Evolutionary conservation across 2,797 vertebrate genomes (phyloP), one percentile per base, ranked within the genome.

Genomic region (Dermochelys coriacea): DNA sequence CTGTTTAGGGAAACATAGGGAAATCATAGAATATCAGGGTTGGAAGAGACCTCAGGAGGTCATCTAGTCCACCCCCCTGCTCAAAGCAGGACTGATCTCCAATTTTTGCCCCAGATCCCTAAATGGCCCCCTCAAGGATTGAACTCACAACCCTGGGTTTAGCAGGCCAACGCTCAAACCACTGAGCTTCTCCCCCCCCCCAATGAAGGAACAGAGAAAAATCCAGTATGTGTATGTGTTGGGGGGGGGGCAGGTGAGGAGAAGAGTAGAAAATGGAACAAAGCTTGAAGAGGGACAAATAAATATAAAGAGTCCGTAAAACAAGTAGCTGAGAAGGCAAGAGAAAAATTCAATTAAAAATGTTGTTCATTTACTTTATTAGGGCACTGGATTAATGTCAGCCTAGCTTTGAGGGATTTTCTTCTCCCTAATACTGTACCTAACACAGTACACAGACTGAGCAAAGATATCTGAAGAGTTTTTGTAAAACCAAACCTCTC

Each of bases 271-370:
- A 90, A 59, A 81, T 41, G 27, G 18, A 71, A 75, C 23, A 54
- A 54, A 75, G 68, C 21, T 8, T 52, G 82, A 34, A 49, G 19
- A n/a, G 89, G 82, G 80, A 27, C 45, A 95, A 93, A 88, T 61
- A 89, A 92, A 94, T 93, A 92, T 88, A 91, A 91, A 95, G 47
- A 80, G 80, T 85, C 37, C 91, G 7, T 64, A 94, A 93, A 96
- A 89, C 52, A 5, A 59, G 45, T 87, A 77, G 45, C 64, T 75
- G 37, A 90, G 78, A 91, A 84, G 23, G n/a, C 61, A 71, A 68
- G 31, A 31, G 91, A 95, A 94, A 77, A 85, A 80, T 82, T 57
- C 75, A 91, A 91, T 94, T 92, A 21, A 55, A 93, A 94, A 19
- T 80, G 85, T 71, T 85, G 91, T 93, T 3, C 92, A 45, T 31